A percentile compares a stretch with the other conserved stretches of the same genome.
These are phyloP conservation scores for Abramis brama DNA, from an alignment of 2,113 vertebrate genomes.

Conservation along the genomic window DNA sequence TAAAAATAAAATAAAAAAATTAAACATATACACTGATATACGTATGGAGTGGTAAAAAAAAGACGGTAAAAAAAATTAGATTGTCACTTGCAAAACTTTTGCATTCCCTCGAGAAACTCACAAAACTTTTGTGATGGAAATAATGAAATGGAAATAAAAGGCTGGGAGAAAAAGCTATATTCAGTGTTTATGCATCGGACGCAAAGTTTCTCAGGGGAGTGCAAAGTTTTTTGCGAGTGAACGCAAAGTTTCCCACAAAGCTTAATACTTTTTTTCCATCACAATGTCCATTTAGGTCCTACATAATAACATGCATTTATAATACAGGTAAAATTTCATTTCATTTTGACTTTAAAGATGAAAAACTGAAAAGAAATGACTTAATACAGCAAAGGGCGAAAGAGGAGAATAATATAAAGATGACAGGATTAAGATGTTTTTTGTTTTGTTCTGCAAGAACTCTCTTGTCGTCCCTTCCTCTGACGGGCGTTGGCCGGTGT, in stretches of 20 bases:
- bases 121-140: background rate
- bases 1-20: background rate
- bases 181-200: background rate
- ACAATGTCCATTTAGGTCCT: background rate
- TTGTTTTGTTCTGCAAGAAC: background rate
- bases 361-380: background rate
- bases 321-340: background rate
- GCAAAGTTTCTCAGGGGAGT: background rate
- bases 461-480: background rate
- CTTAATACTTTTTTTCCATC: background rate
- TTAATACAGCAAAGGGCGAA: background rate
- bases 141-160: background rate
- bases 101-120: background rate
- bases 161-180: background rate
- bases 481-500: constrained; percentile 11
- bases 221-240: background rate
- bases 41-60: too few species aligned
- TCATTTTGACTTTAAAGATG: background rate
- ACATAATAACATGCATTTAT: background rate
- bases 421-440: background rate
- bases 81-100: background rate
- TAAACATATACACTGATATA: background rate
- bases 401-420: background rate
- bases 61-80: background rate
- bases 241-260: background rate